Percentiles rank a stretch among this genome's conserved stretches.
phyloP scores from a whole-genome alignment of 2,888 invertebrate genomes.

The Campaea margaritaria region DNA sequence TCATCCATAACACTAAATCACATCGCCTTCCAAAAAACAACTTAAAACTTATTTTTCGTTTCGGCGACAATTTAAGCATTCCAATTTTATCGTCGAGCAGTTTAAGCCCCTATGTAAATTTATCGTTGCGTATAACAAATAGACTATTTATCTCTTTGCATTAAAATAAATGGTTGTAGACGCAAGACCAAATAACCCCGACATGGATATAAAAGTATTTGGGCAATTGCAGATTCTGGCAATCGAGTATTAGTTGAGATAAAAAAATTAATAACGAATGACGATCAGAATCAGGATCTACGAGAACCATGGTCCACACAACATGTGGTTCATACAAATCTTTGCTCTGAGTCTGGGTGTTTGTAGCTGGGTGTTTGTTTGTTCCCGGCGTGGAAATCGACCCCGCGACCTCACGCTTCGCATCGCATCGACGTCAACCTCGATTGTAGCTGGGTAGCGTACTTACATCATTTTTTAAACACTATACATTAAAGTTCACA shows the following conservation, averaged over 20 bases:
- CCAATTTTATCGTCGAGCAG: conserved; percentile 29
- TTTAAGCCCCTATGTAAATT: conserved; percentile 35
- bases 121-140: conserved; percentile 37
- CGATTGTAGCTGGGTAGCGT: too few relatives aligned
- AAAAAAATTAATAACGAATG: too few relatives aligned
- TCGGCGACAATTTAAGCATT: conserved; percentile 15
- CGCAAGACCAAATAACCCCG: conserved; percentile 7
- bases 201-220: neutral
- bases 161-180: conserved; percentile 25
- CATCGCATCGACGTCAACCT: too few relatives aligned
- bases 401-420: too few relatives aligned
- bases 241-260: neutral
- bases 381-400: too few relatives aligned
- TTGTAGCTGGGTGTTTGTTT: too few relatives aligned
- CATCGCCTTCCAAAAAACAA: neutral
- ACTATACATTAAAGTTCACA: too few relatives aligned
- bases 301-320: too few relatives aligned
- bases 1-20: neutral
- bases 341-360: too few relatives aligned
- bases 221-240: neutral
- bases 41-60: conserved; percentile 3
- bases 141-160: conserved; percentile 37
- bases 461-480: too few relatives aligned
- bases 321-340: too few relatives aligned
- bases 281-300: too few relatives aligned